These are phyloP conservation scores for Mesorhabditis belari DNA, from an alignment of 2,888 invertebrate species.

Conservation along the genomic window DNA sequence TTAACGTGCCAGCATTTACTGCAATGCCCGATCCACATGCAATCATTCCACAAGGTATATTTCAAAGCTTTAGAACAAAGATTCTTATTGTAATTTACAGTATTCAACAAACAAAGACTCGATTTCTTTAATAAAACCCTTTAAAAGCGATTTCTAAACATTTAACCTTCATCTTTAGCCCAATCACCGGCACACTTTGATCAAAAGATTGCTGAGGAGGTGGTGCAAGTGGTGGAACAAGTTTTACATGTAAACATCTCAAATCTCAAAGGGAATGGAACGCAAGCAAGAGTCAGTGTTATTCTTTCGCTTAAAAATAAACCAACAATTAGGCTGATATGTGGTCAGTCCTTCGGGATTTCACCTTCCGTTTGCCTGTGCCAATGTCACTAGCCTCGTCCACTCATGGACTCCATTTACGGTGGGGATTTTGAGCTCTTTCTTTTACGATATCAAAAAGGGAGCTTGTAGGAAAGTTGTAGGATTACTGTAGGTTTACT, in stretches of 20 bases:
- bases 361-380: constrained; percentile 28
- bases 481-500: no score
- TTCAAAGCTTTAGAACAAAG: neutral
- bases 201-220: constrained; percentile 48
- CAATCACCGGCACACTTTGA: constrained; percentile 41
- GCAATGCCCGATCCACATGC: neutral
- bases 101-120: neutral
- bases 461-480: no score
- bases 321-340: constrained; percentile 13
- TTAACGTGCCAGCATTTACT: constrained; percentile 44
- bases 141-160: no score
- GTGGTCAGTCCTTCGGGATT: constrained; percentile 20
- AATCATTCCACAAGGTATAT: neutral
- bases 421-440: no score
- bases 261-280: constrained; percentile 34
- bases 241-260: constrained; percentile 35
- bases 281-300: constrained; percentile 13
- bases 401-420: constrained; percentile 34
- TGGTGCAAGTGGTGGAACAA: constrained; percentile 39
- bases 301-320: no score
- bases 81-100: neutral
- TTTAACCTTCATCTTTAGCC: neutral
- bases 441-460: no score
- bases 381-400: constrained; percentile 36
- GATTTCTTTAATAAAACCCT: no score